Conservation (phyloP, 2,113 vertebrate genomes). For the Corythornis cristatus region DNA sequence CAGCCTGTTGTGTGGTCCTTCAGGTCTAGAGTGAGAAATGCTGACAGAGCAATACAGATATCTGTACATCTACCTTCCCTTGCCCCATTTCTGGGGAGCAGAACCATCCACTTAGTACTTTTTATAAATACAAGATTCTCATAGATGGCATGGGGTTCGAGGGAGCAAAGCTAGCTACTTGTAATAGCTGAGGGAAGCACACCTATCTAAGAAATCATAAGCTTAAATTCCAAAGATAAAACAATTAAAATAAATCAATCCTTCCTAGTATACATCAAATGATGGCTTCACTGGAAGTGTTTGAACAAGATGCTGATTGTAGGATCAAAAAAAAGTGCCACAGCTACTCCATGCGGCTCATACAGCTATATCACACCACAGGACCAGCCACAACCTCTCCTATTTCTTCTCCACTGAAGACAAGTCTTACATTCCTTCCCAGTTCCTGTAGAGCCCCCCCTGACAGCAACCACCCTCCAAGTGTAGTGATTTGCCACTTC, state of each 20-base stretch:
- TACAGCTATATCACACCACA: background rate
- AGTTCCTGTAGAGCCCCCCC: background rate
- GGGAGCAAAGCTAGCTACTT: background rate
- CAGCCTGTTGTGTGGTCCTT: background rate
- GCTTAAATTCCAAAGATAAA: background rate
- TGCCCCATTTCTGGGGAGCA: background rate
- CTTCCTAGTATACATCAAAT: background rate
- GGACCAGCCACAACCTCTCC: background rate
- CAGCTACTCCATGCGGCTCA: background rate
- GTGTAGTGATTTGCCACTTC: background rate
- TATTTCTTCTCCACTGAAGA: background rate
- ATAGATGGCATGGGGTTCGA: background rate
- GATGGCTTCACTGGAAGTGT: background rate
- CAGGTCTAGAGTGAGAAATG: background rate
- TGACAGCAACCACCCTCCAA: background rate
- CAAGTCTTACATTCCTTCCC: background rate
- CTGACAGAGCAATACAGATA: background rate
- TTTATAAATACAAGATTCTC: background rate
- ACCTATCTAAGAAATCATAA: background rate
- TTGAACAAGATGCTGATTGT: background rate
- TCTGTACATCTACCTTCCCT: background rate
- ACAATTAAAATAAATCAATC: background rate
- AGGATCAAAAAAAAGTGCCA: background rate
- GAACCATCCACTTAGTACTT: background rate
- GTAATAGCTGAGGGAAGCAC: background rate